Conservation (phyloP, 1,140 invertebrate species). For the Papilio helenus region DNA sequence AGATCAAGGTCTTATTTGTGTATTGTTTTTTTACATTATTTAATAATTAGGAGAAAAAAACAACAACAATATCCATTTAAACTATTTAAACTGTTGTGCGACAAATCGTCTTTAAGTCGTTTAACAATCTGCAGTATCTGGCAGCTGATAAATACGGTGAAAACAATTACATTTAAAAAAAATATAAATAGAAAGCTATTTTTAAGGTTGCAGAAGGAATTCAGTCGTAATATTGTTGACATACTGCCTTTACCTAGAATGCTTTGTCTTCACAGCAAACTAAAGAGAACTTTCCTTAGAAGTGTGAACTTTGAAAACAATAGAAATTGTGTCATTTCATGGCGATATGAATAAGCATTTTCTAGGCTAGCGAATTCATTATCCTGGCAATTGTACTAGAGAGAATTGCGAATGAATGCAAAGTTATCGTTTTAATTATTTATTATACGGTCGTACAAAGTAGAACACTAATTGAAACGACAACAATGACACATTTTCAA, state of each 20-base stretch:
- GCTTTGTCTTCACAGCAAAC: not conserved
- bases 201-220: not conserved
- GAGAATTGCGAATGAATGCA: constrained; percentile 9
- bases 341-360: constrained; percentile 35
- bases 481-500: not conserved
- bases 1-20: too few relatives aligned
- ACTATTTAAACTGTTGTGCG: too few relatives aligned
- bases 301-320: constrained; percentile 38
- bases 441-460: not conserved
- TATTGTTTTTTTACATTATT: too few relatives aligned
- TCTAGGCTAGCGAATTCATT: constrained; percentile 37
- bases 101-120: too few relatives aligned
- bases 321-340: constrained; percentile 39
- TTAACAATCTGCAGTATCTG: too few relatives aligned
- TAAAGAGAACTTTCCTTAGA: constrained; percentile 24
- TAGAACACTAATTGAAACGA: not conserved
- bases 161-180: not conserved
- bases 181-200: not conserved
- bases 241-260: constrained; percentile 20
- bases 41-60: too few relatives aligned
- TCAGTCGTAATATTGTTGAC: constrained; percentile 10
- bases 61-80: too few relatives aligned
- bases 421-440: constrained; percentile 18
- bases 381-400: constrained; percentile 14
- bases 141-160: too few relatives aligned